Conservation (phyloP, 2,113 vertebrate genomes). For the Cephalopholis sonnerati region DNA sequence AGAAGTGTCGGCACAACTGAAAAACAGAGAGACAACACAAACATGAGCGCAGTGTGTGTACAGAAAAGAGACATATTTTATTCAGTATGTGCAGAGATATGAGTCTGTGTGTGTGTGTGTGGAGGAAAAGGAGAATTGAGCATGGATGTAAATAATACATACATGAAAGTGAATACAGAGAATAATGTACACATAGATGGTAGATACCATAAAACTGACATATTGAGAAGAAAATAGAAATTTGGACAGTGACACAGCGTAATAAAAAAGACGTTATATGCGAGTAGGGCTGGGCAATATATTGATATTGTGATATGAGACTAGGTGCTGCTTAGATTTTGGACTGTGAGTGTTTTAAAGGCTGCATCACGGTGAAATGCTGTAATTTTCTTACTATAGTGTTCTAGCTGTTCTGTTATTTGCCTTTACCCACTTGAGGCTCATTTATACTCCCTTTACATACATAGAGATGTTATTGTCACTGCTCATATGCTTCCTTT, state of each 20-base stretch:
- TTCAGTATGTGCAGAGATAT: conserved; percentile 46
- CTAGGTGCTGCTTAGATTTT: too few species aligned
- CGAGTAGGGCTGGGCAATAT: too few species aligned
- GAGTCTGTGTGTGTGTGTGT: conserved; percentile 24
- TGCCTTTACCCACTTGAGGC: too few species aligned
- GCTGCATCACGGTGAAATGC: too few species aligned
- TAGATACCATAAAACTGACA: conserved; percentile 35
- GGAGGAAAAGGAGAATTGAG: conserved; percentile 16
- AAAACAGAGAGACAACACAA: conserved; percentile 46
- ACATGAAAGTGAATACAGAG: conserved; percentile 43
- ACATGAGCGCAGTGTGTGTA: conserved; percentile 29
- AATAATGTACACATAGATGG: conserved; percentile 55
- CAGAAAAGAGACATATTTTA: conserved; percentile 65
- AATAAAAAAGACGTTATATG: background rate
- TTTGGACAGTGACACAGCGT: conserved; percentile 7
- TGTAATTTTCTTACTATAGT: too few species aligned
- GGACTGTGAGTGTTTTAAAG: too few species aligned
- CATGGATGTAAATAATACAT: conserved; percentile 49
- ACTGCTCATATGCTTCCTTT: too few species aligned
- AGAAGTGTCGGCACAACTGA: background rate
- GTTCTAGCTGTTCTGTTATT: too few species aligned
- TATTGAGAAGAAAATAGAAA: conserved; percentile 14
- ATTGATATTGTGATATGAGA: too few species aligned
- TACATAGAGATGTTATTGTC: too few species aligned
- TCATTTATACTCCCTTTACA: too few species aligned